Evolutionary conservation across 2,888 invertebrate species (phyloP), one percentile per base, ranked within the genome.

Genomic region (Cordilura impudica): DNA sequence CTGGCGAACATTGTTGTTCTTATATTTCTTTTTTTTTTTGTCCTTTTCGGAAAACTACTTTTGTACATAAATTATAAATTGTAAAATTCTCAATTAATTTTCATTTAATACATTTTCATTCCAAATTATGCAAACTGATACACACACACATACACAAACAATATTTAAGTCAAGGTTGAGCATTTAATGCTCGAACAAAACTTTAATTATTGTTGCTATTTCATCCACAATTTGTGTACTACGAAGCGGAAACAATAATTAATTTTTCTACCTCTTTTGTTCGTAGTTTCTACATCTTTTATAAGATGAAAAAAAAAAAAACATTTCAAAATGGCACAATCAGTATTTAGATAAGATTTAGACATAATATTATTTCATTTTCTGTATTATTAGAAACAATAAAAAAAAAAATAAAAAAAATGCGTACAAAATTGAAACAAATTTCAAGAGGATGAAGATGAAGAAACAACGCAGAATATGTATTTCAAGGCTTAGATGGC

Each of bases 171-270:
- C 35, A 39, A 39, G 35, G 35, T 39, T 39, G 4, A 39, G n/a
- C n/a, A 39, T 39, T 39, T 39, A 4, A n/a, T n/a, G 35, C n/a
- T 39, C n/a, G 10, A 31, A 31, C 31, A 31, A 31, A 7, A 31
- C 31, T 8, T 10, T 8, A 31, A 2, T 58, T n/a, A 10, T 56
- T 60, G 39, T 49, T 49, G 7, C 16, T 35, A 35, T 19, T n/a
- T 12, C 45, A 31, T 12, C 12, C 12, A 39, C n/a, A n/a, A 23
- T 35, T 47, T 23, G 14, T 21, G 49, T 19, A 65, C 49, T 65
- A 56, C 4, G 29, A 73, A 60, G 47, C 58, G 58, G 58, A 73
- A 73, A 73, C 8, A 60, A 45, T 73, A 58, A 63, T 60, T 60
- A 60, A 66, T 53, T 73, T 73, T 65, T 63, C 54, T 18, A 43